A percentile compares a stretch with the other conserved stretches of the same genome.
Conservation (phyloP, 2,797 vertebrate species). For the Hybognathus amarus region DNA sequence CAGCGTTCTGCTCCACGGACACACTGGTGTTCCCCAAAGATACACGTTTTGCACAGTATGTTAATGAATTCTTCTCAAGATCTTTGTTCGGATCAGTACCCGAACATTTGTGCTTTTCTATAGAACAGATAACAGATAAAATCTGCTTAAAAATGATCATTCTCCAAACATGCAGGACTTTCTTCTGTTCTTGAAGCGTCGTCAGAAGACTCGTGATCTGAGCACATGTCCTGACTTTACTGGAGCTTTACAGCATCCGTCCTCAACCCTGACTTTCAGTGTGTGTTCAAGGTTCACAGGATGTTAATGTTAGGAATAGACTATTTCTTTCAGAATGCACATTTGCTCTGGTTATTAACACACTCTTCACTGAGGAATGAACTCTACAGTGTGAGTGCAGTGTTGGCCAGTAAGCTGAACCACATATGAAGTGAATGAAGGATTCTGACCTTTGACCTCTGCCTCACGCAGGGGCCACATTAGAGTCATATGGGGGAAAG, state of each 20-base stretch:
- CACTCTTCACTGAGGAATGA: neutral
- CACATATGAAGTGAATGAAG: neutral
- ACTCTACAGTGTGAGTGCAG: neutral
- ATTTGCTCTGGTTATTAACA: too few species aligned
- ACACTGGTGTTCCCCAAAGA: too few species aligned
- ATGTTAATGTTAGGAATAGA: neutral
- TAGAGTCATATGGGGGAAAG: neutral
- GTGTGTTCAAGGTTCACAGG: neutral
- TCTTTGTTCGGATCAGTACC: neutral
- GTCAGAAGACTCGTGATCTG: neutral
- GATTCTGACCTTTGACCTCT: slow-evolving; percentile 9
- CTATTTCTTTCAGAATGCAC: neutral
- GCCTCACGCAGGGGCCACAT: neutral
- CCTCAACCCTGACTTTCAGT: too few species aligned
- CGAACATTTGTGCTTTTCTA: neutral
- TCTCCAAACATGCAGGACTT: neutral
- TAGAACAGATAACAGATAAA: neutral
- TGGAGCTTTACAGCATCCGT: neutral
- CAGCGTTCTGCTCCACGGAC: too few species aligned
- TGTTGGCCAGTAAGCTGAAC: neutral
- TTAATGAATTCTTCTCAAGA: neutral
- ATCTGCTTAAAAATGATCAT: neutral
- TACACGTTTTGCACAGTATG: too few species aligned
- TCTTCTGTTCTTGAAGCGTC: neutral
- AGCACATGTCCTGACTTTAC: neutral